Evolutionary conservation across 30 jellyfish, hydroid and myxozoan species (phyloP).

Genomic region (Hydra vulgaris): DNA sequence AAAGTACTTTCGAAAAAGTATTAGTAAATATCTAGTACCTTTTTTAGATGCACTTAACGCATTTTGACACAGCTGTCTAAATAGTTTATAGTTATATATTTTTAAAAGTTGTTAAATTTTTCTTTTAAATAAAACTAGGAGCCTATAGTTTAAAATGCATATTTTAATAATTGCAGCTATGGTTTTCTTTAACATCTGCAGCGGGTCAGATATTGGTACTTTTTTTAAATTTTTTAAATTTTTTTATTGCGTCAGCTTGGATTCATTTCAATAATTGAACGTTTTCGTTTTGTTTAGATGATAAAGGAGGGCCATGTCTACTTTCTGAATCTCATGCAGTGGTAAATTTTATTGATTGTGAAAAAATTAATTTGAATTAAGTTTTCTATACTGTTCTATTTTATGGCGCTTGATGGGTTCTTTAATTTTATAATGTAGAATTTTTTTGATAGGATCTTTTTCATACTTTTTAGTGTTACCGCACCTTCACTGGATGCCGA

Average conservation of each 20-base stretch:
- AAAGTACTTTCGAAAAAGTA: background rate
- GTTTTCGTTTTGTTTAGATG: background rate
- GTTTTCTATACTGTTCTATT: too few relatives aligned
- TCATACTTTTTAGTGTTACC: slow-evolving; percentile 1
- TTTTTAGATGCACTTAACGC: background rate
- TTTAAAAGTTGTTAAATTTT: background rate
- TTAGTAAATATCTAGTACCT: background rate
- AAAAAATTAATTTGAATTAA: background rate
- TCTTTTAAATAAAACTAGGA: background rate
- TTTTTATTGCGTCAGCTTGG: too few relatives aligned
- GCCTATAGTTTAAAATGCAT: background rate
- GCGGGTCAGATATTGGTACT: background rate
- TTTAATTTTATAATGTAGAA: too few relatives aligned
- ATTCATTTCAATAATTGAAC: background rate
- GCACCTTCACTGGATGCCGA: slow-evolving; percentile 11
- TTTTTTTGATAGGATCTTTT: background rate
- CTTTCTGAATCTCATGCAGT: background rate
- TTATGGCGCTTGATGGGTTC: too few relatives aligned
- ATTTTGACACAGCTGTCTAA: background rate
- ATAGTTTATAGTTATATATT: too few relatives aligned
- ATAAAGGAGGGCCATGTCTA: background rate
- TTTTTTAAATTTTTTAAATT: too few relatives aligned
- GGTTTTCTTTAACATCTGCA: background rate
- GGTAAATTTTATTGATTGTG: background rate
- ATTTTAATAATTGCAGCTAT: background rate